Evolutionary conservation across 2,113 vertebrate genomes (phyloP).

Genomic region (Menura novaehollandiae): DNA sequence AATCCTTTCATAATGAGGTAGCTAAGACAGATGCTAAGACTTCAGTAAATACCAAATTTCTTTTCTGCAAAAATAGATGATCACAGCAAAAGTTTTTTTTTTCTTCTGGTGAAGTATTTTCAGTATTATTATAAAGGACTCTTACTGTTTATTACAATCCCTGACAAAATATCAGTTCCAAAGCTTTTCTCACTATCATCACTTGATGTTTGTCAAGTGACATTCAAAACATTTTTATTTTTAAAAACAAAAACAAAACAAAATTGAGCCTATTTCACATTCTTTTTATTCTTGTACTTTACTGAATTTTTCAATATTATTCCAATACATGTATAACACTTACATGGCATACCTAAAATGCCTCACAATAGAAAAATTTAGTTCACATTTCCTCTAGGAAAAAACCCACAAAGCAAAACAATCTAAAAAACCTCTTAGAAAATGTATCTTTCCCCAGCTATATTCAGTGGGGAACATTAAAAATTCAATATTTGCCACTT

Average conservation of each 20-base stretch:
- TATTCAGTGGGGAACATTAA: conserved; percentile 35
- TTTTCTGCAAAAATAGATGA: background rate
- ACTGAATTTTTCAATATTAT: background rate
- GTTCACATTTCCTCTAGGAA: background rate
- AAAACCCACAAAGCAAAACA: background rate
- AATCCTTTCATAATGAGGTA: background rate
- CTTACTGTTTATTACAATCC: background rate
- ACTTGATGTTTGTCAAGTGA: conserved; percentile 16
- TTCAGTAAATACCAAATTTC: background rate
- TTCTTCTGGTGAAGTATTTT: background rate
- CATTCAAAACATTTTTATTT: conserved; percentile 30
- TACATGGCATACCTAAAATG: background rate
- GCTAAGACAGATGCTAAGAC: background rate
- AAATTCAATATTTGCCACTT: conserved; percentile 49
- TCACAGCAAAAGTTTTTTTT: background rate
- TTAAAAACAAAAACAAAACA: conserved; percentile 4
- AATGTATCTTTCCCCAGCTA: conserved; percentile 1
- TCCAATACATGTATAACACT: background rate
- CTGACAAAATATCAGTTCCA: conserved; percentile 32
- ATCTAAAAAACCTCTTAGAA: conserved; percentile 19
- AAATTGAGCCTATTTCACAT: conserved; percentile 17
- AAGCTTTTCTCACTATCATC: background rate
- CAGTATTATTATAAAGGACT: background rate
- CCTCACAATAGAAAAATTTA: background rate
- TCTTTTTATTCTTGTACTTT: conserved; percentile 30